A percentile compares a stretch with the other conserved stretches of the same genome.
Conservation (phyloP, 53 echinoderm and acorn worm species). For the Arbacia lixula region DNA sequence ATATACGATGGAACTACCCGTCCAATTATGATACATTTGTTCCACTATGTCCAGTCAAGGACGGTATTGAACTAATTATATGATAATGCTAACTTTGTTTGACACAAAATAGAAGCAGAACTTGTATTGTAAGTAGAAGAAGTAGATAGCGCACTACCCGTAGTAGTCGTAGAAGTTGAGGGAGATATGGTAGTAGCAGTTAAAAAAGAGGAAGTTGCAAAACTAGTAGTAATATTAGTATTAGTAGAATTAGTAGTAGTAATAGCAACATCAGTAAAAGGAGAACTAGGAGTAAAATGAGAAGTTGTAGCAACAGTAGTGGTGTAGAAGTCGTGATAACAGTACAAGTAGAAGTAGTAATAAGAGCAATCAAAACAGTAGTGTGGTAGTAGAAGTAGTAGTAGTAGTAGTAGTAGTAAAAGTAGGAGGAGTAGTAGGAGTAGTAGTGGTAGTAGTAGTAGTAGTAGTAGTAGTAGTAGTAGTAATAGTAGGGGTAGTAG, state of each 20-base stretch:
- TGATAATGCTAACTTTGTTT: too few relatives aligned
- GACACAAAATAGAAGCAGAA: too few relatives aligned
- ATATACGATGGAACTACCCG: too few relatives aligned
- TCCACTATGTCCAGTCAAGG: too few relatives aligned
- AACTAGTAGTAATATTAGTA: too few relatives aligned
- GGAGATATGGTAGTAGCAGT: too few relatives aligned
- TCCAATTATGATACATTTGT: too few relatives aligned
- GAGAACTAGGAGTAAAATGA: neutral
- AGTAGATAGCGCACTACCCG: too few relatives aligned
- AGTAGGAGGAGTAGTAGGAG: slow-evolving; percentile 12
- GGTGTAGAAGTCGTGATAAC: neutral
- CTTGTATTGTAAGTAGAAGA: too few relatives aligned
- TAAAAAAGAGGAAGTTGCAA: too few relatives aligned
- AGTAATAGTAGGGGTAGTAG: slow-evolving; percentile 5
- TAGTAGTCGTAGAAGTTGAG: too few relatives aligned
- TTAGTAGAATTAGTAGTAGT: slow-evolving; percentile 1
- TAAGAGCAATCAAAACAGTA: neutral
- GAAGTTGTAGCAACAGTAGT: slow-evolving; percentile 9
- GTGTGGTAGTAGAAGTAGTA: slow-evolving; percentile 11
- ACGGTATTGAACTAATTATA: too few relatives aligned
- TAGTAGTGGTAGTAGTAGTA: slow-evolving; percentile 26
- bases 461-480: slow-evolving; percentile 15
- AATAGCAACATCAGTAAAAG: neutral
- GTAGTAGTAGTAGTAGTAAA: slow-evolving; percentile 3
- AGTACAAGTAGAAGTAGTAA: neutral